phyloP scores from a whole-genome alignment of 2,113 vertebrate species.

The Picathartes gymnocephalus region DNA sequence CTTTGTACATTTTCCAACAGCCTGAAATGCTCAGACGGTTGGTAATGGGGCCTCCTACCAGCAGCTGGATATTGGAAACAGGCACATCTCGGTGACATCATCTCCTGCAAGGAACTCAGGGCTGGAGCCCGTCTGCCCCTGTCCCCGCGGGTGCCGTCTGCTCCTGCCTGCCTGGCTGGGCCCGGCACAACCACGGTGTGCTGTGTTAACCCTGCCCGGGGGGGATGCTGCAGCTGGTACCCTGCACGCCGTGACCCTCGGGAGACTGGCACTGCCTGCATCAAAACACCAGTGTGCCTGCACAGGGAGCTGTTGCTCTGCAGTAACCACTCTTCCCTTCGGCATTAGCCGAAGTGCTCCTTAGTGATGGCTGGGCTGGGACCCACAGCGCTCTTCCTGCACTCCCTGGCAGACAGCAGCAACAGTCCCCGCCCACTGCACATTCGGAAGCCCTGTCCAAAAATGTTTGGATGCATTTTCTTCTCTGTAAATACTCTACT shows the following conservation, averaged over 20 bases:
- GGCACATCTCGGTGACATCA: conserved; percentile 26
- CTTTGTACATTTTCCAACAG: not conserved
- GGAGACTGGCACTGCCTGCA: not conserved
- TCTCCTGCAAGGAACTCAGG: not conserved
- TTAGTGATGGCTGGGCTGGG: accelerated
- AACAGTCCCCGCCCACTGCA: accelerated
- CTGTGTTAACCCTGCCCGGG: accelerated
- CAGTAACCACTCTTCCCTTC: not conserved
- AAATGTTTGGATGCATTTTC: not conserved
- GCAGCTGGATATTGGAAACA: conserved; percentile 39
- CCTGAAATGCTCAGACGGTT: conserved; percentile 53
- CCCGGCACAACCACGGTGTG: accelerated
- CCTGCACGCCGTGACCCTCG: accelerated
- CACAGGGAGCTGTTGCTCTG: accelerated
- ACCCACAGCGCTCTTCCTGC: not conserved
- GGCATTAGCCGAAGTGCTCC: not conserved
- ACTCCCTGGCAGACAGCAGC: not conserved
- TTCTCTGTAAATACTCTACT: not conserved
- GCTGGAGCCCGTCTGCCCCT: not conserved
- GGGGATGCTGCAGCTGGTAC: not conserved
- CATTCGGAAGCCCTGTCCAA: accelerated
- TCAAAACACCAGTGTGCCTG: accelerated
- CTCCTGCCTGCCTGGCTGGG: not conserved
- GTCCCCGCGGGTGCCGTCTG: accelerated
- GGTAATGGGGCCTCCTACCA: conserved; percentile 51